Conservation (phyloP, 2,113 vertebrate genomes). For the Pteropus alecto region DNA sequence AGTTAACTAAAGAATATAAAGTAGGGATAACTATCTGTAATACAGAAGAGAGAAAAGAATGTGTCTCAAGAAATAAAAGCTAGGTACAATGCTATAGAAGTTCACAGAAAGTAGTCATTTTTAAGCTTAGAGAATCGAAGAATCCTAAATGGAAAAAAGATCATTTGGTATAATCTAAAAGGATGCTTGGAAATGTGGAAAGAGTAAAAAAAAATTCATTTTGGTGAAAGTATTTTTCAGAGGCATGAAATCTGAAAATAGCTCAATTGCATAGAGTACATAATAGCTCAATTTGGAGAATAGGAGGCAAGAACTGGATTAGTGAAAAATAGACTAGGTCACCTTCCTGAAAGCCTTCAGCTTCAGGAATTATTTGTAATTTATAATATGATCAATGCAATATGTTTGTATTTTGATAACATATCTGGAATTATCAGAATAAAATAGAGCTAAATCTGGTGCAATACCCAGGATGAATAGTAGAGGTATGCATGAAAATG, state of each 20-base stretch:
- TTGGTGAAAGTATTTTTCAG: conserved; percentile 27
- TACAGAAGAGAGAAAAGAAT: background rate
- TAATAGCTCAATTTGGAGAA: conserved; percentile 1
- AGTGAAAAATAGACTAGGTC: background rate
- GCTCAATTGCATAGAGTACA: background rate
- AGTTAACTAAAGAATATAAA: background rate
- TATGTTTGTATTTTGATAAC: background rate
- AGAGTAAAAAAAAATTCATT: too few species aligned
- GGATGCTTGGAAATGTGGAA: background rate
- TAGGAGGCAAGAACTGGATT: background rate
- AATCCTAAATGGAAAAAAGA: background rate
- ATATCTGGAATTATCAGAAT: background rate
- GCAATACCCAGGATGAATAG: background rate
- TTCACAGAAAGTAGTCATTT: background rate
- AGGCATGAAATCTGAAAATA: conserved; percentile 14
- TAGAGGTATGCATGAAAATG: background rate
- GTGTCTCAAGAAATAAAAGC: background rate
- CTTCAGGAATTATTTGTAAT: background rate
- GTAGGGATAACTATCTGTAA: background rate
- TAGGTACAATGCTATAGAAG: background rate
- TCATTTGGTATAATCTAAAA: background rate
- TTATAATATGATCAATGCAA: background rate
- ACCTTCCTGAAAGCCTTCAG: background rate
- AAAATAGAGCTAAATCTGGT: background rate
- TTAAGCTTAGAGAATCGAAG: background rate